phyloP scores from a whole-genome alignment of 2,797 vertebrate genomes.

The Malurus leucopterus region DNA sequence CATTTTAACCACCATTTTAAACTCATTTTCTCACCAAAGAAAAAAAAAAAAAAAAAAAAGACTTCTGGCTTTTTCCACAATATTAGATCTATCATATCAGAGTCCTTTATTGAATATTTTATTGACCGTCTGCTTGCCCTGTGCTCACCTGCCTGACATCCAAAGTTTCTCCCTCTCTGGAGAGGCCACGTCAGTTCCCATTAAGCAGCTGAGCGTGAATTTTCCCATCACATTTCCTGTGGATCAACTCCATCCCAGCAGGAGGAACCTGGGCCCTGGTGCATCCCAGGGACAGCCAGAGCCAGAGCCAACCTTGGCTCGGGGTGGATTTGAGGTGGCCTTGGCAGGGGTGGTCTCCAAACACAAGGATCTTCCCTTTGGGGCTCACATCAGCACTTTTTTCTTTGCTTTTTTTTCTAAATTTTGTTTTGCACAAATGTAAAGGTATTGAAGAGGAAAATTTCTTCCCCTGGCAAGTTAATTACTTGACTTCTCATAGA shows the following conservation, averaged over 20 bases:
- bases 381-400: neutral
- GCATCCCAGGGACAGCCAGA: neutral
- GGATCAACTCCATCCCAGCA: constrained; percentile 82
- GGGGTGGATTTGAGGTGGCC: constrained; percentile 18
- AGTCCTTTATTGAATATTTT: constrained; percentile 91
- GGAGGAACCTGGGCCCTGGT: constrained; percentile 47
- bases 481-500: constrained; percentile 29
- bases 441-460: constrained; percentile 22
- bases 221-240: constrained; percentile 82
- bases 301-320: neutral
- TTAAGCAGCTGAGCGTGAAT: constrained; percentile 82
- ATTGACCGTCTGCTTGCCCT: constrained; percentile 87
- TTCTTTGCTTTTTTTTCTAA: neutral
- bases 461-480: constrained; percentile 25
- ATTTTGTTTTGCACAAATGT: neutral
- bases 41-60: neutral
- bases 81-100: constrained; percentile 87
- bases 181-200: constrained; percentile 80
- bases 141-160: constrained; percentile 86
- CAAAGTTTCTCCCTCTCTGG: constrained; percentile 83
- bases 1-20: neutral
- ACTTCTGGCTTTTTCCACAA: constrained; percentile 56
- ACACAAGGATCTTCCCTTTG: neutral
- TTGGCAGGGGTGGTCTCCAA: neutral
- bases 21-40: neutral